Conservation (phyloP, 2,113 vertebrate genomes). For the Tachysurus vachellii region DNA sequence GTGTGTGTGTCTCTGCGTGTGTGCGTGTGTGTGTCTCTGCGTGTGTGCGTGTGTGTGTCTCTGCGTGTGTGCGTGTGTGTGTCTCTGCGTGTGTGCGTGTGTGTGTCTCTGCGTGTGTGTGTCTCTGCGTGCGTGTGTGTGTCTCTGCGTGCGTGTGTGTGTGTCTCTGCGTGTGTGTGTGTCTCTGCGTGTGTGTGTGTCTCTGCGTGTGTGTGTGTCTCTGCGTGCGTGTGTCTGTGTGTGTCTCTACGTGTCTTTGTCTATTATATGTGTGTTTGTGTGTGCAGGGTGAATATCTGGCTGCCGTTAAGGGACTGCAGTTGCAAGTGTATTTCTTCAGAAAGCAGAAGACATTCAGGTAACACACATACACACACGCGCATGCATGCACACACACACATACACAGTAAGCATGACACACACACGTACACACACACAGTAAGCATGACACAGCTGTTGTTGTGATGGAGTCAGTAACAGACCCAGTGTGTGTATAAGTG, state of each 20-base stretch:
- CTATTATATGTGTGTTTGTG: neutral
- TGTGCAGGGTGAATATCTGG: constrained; percentile 83
- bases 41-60: too few relatives aligned
- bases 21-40: too few relatives aligned
- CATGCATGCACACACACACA: neutral
- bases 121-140: too few relatives aligned
- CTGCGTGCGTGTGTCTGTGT: too few relatives aligned
- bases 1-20: too few relatives aligned
- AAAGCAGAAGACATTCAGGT: constrained; percentile 82
- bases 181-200: too few relatives aligned
- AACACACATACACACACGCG: neutral
- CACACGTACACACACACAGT: neutral
- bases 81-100: too few relatives aligned
- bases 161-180: too few relatives aligned
- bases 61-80: too few relatives aligned
- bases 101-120: too few relatives aligned
- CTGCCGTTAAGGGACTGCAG: constrained; percentile 71
- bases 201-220: too few relatives aligned
- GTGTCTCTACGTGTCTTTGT: constrained; percentile 1
- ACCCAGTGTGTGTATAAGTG: neutral
- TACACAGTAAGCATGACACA: neutral
- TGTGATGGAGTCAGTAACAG: constrained; percentile 13
- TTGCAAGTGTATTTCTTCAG: constrained; percentile 88
- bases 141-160: too few relatives aligned
- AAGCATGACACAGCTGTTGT: constrained; percentile 1